Base-by-base conservation (phyloP, 2,797 vertebrate genomes). In the Ficedula albicollis region DNA sequence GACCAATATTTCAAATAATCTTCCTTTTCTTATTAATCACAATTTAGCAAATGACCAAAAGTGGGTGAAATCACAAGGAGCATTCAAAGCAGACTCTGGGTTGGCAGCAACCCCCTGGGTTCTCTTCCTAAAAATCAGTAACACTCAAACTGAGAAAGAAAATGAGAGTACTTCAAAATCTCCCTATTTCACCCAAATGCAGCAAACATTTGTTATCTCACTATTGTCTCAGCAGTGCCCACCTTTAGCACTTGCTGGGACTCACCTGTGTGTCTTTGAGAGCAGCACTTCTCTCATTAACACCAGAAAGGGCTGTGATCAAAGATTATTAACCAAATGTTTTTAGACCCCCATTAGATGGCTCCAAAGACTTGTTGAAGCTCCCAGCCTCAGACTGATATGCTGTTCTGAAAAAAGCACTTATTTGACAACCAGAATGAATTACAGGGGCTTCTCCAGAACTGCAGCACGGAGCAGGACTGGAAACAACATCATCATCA, bases 301-400 rank as follows among this genome's bases (percentile, higher is more conserved):
- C 4, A 2, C 10, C 55, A 81, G 22, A 26, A 81, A 86, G 38
- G 18, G 13, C 44, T 2, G 3, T 7, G 48, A 84, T 30, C 29
- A 14, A 73, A 59, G 52, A 59, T n/a, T 39, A 75, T 44, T 21
- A 20, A 68, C 69, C 34, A 73, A 41, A 27, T 4, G 2, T 22
- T 91, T 84, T 49, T 27, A 20, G 23, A 44, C 69, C 72, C 72
- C 75, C 84, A 87, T 92, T 87, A 95, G 89, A 85, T 83, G 82
- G 91, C 85, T 96, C 87, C 79, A 91, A 81, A 94, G 69, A 84
- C 87, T 94, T 93, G 48, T 44, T 87, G 83, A 88, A 89, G 78
- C 59, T 73, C 36, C 59, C 63, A 84, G 59, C 14, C 73, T 60
- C 64, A 64, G 43, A 49, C 0, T 1, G 6, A 51, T 3, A 1